Evolutionary conservation across 2,113 vertebrate genomes (phyloP), one percentile per base, ranked within the genome.

Genomic region (Ranitomeya imitator): DNA sequence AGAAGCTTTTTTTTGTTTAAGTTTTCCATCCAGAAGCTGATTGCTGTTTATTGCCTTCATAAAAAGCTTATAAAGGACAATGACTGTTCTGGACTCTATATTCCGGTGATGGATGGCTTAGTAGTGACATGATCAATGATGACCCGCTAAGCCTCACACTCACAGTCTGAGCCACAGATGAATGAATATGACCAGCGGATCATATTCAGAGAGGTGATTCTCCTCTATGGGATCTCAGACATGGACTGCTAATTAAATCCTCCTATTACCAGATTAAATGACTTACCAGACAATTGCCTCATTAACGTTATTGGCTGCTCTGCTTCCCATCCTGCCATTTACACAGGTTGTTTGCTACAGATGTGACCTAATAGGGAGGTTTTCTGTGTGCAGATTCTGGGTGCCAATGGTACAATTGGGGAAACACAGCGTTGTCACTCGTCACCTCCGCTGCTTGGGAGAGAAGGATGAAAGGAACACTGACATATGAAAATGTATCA

Each of bases 261-360:
- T 31, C 9, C 37, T 76, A 73, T 77, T 76, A 83, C 79, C 52
- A 69, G 83, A 83, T 88, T 73, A 73, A 82, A 74, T 88, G 67
- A 73, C 86, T 88, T 52, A 21, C 79, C 52, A 60, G 37, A 73
- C 79, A 74, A 82, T 74, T 82, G 79, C 65, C 67, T 88, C 86
- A 74, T 88, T 88, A 88, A 54, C 63, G 79, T 88, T 82, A 88
- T 82, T 61, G 79, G 67, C 79, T 88, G 79, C 51, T 82, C 67
- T 88, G 79, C 86, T 74, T 81, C 79, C 71, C 55, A 15, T 77
- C 76, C 69, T 74, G 71, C 85, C 55, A 59, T 88, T 80, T 82
- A 60, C 18, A 74, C 79, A 88, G 79, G 79, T 88, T 71, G 86
- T 71, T 57, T 80, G 61, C 77, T 71, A 86, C 69, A 45, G 69